Evolutionary conservation across 2,888 invertebrate genomes (phyloP), one percentile per base, ranked within the genome.

Genomic region (Ophion ellenae): DNA sequence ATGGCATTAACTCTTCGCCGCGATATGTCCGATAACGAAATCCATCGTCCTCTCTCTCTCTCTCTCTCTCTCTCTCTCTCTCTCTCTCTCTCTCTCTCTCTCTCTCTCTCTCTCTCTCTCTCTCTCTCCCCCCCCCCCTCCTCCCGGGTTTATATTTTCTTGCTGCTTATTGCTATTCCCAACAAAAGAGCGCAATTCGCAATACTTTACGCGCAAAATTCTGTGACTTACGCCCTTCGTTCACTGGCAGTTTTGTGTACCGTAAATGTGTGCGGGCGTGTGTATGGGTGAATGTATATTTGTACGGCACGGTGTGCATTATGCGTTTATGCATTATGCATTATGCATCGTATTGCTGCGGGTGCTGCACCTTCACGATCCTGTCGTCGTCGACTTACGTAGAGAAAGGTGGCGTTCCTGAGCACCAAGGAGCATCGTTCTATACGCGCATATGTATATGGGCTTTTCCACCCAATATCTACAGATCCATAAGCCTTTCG

Each of bases 11-110:
- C 85, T 86, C 77, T 81, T 40, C 81, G 69, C 67, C 70, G 73
- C 74, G 86, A 87, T 82, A 87, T 85, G 84, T 88, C 88, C 84
- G 86, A 87, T 88, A 87, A 83, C 87, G 83, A 88, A 84, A 88
- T 88, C 85, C 87, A 83, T 88, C 86, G 86, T 86, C 86, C 83
- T 87, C 87, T 80, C 57, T 74, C 57, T 81, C 69, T 73, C 78
- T 47, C 71, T 63, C 53, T 63, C 59, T 80, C 64, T n/a, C n/a
- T n/a, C n/a, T n/a, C n/a, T n/a, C n/a, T n/a, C n/a, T n/a, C n/a
- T n/a, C n/a, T n/a, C n/a, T n/a, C n/a, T n/a, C n/a, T n/a, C n/a
- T n/a, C n/a, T n/a, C n/a, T n/a, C n/a, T n/a, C n/a, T n/a, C n/a
- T n/a, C n/a, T n/a, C n/a, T n/a, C n/a, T n/a, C n/a, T n/a, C n/a